phyloP scores from a whole-genome alignment of 1,140 invertebrate genomes.

The Drosophila watanabei region DNA sequence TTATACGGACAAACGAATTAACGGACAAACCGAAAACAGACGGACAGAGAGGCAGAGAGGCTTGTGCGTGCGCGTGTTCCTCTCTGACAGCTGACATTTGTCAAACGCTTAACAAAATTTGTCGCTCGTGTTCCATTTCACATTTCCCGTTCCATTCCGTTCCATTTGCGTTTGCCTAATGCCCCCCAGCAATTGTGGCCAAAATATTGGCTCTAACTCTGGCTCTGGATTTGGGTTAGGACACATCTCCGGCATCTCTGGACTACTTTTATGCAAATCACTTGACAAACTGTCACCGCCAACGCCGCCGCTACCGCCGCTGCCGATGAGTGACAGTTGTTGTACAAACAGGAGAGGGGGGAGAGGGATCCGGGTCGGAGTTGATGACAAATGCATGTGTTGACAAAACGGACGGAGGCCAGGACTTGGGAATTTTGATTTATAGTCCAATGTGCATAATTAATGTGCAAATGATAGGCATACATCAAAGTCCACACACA shows the following conservation, averaged over 20 bases:
- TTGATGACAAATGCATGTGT: constrained; percentile 82
- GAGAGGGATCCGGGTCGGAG: constrained; percentile 21
- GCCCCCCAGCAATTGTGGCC: constrained; percentile 29
- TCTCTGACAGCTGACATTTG: constrained; percentile 84
- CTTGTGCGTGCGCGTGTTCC: constrained; percentile 38
- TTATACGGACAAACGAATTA: constrained; percentile 3
- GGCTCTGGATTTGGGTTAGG: constrained; percentile 39
- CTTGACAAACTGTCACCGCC: constrained; percentile 61
- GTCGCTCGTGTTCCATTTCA: constrained; percentile 48
- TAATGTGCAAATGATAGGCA: constrained; percentile 81
- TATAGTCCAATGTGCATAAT: constrained; percentile 78
- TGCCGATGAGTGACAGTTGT: constrained; percentile 37
- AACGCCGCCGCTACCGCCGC: constrained; percentile 5
- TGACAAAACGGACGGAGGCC: constrained; percentile 52
- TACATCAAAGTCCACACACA: constrained; percentile 36
- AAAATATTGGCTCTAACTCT: constrained; percentile 34
- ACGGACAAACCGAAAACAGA: constrained; percentile 9
- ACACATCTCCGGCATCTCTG: constrained; percentile 4
- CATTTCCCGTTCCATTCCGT: constrained; percentile 2
- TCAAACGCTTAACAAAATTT: constrained; percentile 82
- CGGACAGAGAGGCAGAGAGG: constrained; percentile 10
- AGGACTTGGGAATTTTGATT: constrained; percentile 68
- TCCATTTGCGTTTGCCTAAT: constrained; percentile 47
- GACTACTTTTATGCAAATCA: constrained; percentile 78
- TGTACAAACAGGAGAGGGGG: not conserved